Evolutionary conservation across 2,797 vertebrate species (phyloP).

Genomic region (Tachyglossus aculeatus): DNA sequence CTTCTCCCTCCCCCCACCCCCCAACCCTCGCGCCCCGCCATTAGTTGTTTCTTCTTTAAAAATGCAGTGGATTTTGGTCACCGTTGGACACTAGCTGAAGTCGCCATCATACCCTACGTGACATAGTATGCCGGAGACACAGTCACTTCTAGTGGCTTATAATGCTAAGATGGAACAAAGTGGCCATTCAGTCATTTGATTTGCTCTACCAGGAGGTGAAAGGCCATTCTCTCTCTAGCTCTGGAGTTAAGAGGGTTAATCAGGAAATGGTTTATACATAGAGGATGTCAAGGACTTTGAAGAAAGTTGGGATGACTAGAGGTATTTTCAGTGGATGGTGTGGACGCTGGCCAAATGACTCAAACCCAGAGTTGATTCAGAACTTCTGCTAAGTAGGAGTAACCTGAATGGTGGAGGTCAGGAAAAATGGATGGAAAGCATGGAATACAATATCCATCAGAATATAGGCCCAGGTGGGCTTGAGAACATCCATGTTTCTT

Average conservation of each 20-base stretch:
- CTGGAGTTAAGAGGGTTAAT: neutral
- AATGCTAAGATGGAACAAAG: conserved; percentile 31
- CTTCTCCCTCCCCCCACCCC: conserved; percentile 67
- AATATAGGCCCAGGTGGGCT: conserved; percentile 11
- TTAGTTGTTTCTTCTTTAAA: conserved; percentile 71
- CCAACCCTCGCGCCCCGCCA: conserved; percentile 62
- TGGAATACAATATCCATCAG: neutral
- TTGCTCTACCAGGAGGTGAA: conserved; percentile 18
- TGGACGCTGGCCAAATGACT: no score
- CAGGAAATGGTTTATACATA: neutral
- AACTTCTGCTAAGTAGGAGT: no score
- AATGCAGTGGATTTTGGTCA: conserved; percentile 59
- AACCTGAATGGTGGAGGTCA: no score
- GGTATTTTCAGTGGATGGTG: no score
- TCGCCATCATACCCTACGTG: conserved; percentile 41
- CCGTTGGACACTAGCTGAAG: conserved; percentile 51
- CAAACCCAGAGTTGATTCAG: no score
- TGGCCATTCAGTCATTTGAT: conserved; percentile 37
- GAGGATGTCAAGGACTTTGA: neutral
- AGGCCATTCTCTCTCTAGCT: neutral
- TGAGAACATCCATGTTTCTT: conserved; percentile 23
- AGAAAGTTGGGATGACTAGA: neutral
- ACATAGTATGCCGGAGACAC: conserved; percentile 52
- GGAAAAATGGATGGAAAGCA: neutral
- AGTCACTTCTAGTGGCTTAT: conserved; percentile 33